phyloP scores from a whole-genome alignment of 2,113 vertebrate genomes.

The Oryzias curvinotus region DNA sequence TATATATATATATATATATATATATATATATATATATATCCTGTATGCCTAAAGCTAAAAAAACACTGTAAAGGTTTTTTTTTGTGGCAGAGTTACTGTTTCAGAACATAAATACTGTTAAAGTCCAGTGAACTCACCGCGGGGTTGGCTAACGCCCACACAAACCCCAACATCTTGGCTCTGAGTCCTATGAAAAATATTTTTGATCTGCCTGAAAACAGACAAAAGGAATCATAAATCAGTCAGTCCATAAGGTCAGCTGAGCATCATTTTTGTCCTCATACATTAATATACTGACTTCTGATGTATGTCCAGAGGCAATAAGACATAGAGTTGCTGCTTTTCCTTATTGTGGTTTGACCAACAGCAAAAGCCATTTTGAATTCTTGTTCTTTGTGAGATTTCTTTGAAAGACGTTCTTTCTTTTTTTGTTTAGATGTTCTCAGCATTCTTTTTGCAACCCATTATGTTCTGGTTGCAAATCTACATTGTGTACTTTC shows the following conservation, averaged over 20 bases:
- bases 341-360: too few relatives aligned
- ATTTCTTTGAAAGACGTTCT: too few relatives aligned
- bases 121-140: slow-evolving; percentile 10
- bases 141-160: slow-evolving; percentile 17
- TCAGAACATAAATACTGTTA: slow-evolving; percentile 13
- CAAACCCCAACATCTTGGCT: slow-evolving; percentile 25
- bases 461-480: too few relatives aligned
- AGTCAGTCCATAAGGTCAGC: background rate
- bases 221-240: background rate
- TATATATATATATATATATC: too few relatives aligned
- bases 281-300: background rate
- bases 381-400: too few relatives aligned
- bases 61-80: too few relatives aligned
- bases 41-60: too few relatives aligned
- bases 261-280: background rate
- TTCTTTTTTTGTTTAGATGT: too few relatives aligned
- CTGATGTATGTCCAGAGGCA: background rate
- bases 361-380: too few relatives aligned
- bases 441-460: too few relatives aligned
- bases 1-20: too few relatives aligned
- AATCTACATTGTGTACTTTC: background rate
- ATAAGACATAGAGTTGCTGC: background rate
- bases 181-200: slow-evolving; percentile 30
- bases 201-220: slow-evolving; percentile 24
- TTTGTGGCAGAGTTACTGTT: slow-evolving; percentile 7